phyloP scores from a whole-genome alignment of 1,140 invertebrate genomes.

The Anastrepha ludens region DNA sequence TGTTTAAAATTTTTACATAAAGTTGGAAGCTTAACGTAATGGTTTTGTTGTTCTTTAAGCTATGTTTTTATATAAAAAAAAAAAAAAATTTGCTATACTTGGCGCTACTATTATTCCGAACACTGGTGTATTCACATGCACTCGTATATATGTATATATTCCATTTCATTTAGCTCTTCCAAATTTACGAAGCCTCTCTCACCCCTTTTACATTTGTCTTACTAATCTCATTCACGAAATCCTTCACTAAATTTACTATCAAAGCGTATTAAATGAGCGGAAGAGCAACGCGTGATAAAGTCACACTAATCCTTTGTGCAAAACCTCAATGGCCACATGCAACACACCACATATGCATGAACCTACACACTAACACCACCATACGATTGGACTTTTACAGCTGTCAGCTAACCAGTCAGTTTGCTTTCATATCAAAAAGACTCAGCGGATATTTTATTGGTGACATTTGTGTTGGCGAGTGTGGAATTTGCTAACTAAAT shows the following conservation, averaged over 20 bases:
- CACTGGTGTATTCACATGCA: not conserved
- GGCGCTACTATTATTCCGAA: no score
- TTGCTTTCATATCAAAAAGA: conserved; percentile 16
- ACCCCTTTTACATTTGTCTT: not conserved
- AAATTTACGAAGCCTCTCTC: not conserved
- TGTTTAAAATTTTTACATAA: no score
- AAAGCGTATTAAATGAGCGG: conserved; percentile 36
- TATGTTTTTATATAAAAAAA: no score
- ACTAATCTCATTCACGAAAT: conserved; percentile 41
- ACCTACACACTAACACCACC: not conserved
- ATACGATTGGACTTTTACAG: not conserved
- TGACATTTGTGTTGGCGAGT: not conserved
- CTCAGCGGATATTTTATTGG: not conserved
- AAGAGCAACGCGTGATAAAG: conserved; percentile 46
- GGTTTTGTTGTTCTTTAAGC: no score
- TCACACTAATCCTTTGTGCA: conserved; percentile 35
- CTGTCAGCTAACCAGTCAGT: conserved; percentile 32
- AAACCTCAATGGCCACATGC: conserved; percentile 43
- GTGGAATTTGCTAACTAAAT: not conserved
- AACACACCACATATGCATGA: conserved; percentile 5
- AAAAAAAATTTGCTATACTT: no score
- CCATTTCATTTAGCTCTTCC: not conserved
- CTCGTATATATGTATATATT: not conserved
- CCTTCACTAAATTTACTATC: conserved; percentile 47
- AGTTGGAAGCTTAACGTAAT: no score